phyloP scores from a whole-genome alignment of 2,888 invertebrate species.

The Thera britannica region DNA sequence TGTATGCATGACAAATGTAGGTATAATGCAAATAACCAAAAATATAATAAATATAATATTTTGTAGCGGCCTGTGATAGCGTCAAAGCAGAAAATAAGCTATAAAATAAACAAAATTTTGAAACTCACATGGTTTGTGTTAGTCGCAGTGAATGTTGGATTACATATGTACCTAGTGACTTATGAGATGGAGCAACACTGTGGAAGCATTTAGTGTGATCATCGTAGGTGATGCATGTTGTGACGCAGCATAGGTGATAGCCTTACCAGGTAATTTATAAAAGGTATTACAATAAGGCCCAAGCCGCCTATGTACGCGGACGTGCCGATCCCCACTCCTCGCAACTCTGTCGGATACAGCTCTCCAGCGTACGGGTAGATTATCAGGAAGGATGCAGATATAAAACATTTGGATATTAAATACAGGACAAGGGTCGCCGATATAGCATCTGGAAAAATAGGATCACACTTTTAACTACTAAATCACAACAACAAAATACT shows the following conservation, averaged over 20 bases:
- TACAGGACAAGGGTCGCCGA: slow-evolving; percentile 90
- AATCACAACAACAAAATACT: neutral
- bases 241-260: neutral
- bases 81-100: too few species aligned
- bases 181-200: neutral
- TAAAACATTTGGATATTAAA: slow-evolving; percentile 93
- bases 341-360: slow-evolving; percentile 94
- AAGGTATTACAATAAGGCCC: slow-evolving; percentile 95
- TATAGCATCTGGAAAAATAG: slow-evolving; percentile 87
- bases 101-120: too few species aligned
- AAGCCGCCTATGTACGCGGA: slow-evolving; percentile 96
- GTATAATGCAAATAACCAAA: too few species aligned
- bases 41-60: too few species aligned
- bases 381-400: slow-evolving; percentile 95
- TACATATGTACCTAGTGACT: neutral
- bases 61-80: too few species aligned
- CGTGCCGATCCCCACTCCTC: slow-evolving; percentile 95
- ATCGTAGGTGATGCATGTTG: neutral
- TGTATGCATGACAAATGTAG: too few species aligned
- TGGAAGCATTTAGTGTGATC: neutral
- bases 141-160: neutral
- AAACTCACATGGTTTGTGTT: neutral
- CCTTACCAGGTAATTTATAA: slow-evolving; percentile 94
- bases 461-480: slow-evolving; percentile 27
- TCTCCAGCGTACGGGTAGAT: slow-evolving; percentile 97